Evolutionary conservation across 2,888 invertebrate species (phyloP).

Genomic region (Phortica okadai): DNA sequence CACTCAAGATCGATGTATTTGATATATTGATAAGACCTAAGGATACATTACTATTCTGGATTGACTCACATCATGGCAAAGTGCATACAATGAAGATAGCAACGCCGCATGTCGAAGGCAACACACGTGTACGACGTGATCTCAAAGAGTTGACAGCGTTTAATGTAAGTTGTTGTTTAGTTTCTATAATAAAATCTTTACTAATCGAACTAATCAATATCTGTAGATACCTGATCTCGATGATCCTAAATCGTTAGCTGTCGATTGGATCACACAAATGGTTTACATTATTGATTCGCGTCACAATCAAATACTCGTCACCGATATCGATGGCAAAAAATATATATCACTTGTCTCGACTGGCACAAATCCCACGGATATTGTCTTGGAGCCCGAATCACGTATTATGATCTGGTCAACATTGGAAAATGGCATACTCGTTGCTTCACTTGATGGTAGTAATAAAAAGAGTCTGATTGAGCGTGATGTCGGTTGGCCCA

Average conservation of each 20-base stretch:
- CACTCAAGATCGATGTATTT: constrained; percentile 80
- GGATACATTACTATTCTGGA: constrained; percentile 75
- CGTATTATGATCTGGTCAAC: constrained; percentile 85
- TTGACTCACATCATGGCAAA: constrained; percentile 76
- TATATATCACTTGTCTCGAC: constrained; percentile 74
- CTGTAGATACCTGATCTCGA: constrained; percentile 78
- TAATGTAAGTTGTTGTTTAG: constrained; percentile 62
- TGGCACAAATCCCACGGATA: constrained; percentile 83
- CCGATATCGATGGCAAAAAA: constrained; percentile 75
- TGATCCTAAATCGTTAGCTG: constrained; percentile 85
- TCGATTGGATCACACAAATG: constrained; percentile 83
- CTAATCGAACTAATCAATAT: not conserved
- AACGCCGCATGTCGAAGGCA: constrained; percentile 68
- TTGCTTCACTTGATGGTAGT: constrained; percentile 82
- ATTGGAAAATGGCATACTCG: constrained; percentile 82
- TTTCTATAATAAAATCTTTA: not conserved
- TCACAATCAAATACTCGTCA: constrained; percentile 74
- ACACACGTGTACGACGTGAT: constrained; percentile 66
- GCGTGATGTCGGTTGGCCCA: constrained; percentile 83
- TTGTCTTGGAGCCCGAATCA: constrained; percentile 82
- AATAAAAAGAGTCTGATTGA: constrained; percentile 79
- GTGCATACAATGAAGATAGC: constrained; percentile 76
- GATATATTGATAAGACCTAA: constrained; percentile 80
- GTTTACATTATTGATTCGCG: constrained; percentile 83
- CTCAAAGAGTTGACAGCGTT: constrained; percentile 73